Base-by-base conservation (phyloP, 1,140 invertebrate genomes). In the Eurosta solidaginis region DNA sequence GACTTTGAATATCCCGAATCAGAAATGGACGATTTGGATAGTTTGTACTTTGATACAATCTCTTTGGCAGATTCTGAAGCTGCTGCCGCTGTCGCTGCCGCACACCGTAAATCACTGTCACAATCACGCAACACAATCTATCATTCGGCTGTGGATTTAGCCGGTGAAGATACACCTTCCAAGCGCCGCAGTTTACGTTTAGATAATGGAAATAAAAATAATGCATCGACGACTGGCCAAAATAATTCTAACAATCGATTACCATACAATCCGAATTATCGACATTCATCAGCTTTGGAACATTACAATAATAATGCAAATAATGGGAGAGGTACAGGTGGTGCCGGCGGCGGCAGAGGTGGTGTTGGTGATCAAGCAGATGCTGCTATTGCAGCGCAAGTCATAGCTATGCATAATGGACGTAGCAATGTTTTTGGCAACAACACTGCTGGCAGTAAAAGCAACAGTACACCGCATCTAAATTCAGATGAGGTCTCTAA, bases 21-120 rank as follows among this genome's bases (percentile, higher is more conserved):
- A 9, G 86, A 87, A 77, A 87, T 87, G 86, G 86, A 87, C 78
- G 86, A 87, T 78, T 82, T 86, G 63, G 86, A 87, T 75, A 87
- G 86, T 79, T 78, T 87, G 9, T 87, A 87, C 47, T 86, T 86
- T 76, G 86, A 87, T 74, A 87, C 86, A 25, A 87, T 87, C 25
- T 87, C 86, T 54, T 78, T 87, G 78, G 86, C 86, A 59, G 86
- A 86, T 45, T 87, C 86, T 20, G 86, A 87, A 68, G 84, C 84
- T 33, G 85, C 85, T 3, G 82, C 82, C 27, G 84, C 84, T 9
- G 33, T 68, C 17, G 83, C 84, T 5, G 84, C 84, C 17, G 83
- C 85, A 2, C 85, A 87, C 76, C 86, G 86, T 50, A 86, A 86
- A 80, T 87, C 86, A 42, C 68, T 87, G 20, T 87, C 86, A 27